These are phyloP conservation scores for Stenotaenia linearis DNA, from an alignment of 2,888 invertebrate genomes.

Conservation along the genomic window DNA sequence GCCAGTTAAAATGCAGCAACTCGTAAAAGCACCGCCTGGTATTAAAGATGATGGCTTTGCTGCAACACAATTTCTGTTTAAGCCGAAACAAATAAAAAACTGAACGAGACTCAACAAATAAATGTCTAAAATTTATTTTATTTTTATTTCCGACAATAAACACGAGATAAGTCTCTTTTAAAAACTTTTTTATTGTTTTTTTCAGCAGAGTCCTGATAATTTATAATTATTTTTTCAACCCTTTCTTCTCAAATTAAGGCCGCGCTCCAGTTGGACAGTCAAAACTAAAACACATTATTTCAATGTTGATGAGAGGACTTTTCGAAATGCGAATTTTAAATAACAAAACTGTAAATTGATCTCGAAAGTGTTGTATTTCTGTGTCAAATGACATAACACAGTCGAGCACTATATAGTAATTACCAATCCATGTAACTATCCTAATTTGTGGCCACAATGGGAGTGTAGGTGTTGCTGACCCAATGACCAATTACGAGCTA, in stretches of 20 bases:
- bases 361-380: not conserved
- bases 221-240: too few relatives aligned
- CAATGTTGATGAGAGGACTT: too few relatives aligned
- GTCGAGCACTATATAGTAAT: too few relatives aligned
- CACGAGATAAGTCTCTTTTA: too few relatives aligned
- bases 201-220: too few relatives aligned
- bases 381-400: not conserved
- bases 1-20: constrained; percentile 15
- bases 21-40: constrained; percentile 14
- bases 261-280: too few relatives aligned
- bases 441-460: not conserved
- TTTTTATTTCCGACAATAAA: too few relatives aligned
- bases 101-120: not conserved
- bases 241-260: too few relatives aligned
- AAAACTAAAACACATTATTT: too few relatives aligned
- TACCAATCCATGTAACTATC: not conserved
- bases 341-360: too few relatives aligned
- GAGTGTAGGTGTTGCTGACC: not conserved
- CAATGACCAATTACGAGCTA: not conserved
- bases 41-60: not conserved
- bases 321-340: too few relatives aligned
- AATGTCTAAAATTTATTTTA: not conserved
- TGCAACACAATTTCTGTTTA: not conserved
- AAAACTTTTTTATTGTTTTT: too few relatives aligned
- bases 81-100: not conserved